Evolutionary conservation across 2,113 vertebrate genomes (phyloP).

Genomic region (Gambusia affinis): DNA sequence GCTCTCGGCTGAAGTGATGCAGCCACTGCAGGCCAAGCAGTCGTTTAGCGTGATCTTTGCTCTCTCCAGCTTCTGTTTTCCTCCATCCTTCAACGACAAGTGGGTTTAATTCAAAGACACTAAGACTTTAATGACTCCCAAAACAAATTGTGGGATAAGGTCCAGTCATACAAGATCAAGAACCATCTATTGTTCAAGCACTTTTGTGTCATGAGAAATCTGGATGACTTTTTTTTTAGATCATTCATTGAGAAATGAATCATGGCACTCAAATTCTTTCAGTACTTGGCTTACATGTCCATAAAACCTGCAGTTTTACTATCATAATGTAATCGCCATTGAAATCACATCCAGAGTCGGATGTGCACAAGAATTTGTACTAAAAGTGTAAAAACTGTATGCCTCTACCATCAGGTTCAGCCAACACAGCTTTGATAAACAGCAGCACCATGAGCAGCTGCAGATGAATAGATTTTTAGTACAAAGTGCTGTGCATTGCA

Average conservation of each 20-base stretch:
- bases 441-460: too few species aligned
- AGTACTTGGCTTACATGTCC: neutral
- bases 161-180: neutral
- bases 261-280: neutral
- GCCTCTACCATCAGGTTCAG: too few species aligned
- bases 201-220: neutral
- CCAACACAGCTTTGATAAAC: too few species aligned
- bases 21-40: constrained; percentile 96
- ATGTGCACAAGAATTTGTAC: too few species aligned
- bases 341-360: neutral
- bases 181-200: too few species aligned
- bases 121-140: neutral
- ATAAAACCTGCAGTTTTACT: neutral
- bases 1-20: constrained; percentile 94
- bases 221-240: neutral
- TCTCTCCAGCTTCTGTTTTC: constrained; percentile 86
- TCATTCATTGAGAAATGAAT: too few species aligned
- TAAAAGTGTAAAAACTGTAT: too few species aligned
- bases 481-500: too few species aligned
- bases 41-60: constrained; percentile 93
- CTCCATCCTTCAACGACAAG: constrained; percentile 83
- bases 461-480: too few species aligned
- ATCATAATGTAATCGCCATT: neutral
- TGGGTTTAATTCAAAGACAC: neutral
- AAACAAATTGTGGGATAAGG: neutral